Conservation (phyloP, 2,113 vertebrate species). For the Brachypteracias leptosomus region DNA sequence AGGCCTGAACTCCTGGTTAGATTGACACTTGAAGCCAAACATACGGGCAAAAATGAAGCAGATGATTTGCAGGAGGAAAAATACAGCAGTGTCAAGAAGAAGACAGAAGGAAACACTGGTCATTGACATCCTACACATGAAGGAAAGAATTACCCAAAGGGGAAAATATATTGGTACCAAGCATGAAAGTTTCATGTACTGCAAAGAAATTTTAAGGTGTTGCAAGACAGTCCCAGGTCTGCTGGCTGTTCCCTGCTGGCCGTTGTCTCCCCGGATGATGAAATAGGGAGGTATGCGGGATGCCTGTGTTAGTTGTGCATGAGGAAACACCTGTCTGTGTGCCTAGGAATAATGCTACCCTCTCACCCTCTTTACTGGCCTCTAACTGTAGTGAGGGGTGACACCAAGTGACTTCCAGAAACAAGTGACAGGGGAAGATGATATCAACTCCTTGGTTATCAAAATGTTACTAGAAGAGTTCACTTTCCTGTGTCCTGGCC, state of each 20-base stretch:
- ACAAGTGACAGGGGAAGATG: not conserved
- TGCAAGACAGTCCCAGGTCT: not conserved
- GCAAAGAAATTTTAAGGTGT: not conserved
- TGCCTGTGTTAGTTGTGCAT: rapidly evolving
- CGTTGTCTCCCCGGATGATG: rapidly evolving
- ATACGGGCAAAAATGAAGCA: not conserved
- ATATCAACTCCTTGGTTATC: not conserved
- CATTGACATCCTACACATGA: not conserved
- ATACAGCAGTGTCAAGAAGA: not conserved
- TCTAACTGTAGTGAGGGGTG: not conserved
- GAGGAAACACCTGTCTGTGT: not conserved
- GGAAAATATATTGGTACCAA: not conserved
- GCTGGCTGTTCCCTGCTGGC: not conserved
- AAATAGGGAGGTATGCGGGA: not conserved
- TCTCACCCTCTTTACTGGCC: not conserved
- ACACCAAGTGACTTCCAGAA: not conserved
- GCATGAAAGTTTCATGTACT: not conserved
- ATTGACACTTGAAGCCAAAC: not conserved
- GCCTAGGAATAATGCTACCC: not conserved
- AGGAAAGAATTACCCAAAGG: not conserved
- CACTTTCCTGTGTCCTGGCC: not conserved
- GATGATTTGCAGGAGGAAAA: not conserved
- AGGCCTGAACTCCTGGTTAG: not conserved
- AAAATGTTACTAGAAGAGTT: not conserved
- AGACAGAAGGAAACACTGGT: not conserved